Base-by-base conservation (phyloP, 2,797 vertebrate species). In the Coendou prehensilis region DNA sequence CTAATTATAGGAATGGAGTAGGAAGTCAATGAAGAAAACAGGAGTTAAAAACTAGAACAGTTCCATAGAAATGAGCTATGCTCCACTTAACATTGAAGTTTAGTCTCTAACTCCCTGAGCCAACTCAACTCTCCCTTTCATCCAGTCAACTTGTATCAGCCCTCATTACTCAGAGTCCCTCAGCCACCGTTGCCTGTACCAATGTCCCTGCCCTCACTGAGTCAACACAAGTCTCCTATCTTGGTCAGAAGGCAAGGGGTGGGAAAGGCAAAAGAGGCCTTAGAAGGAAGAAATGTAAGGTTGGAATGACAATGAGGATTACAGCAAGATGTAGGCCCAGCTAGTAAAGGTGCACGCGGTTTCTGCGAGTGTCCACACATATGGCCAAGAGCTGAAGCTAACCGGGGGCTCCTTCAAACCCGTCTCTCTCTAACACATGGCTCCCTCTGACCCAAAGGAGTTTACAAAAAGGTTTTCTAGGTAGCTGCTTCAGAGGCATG, bases 391-490 rank as follows among this genome's bases (percentile, higher is more conserved):
- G 85, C 63, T 37, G 8, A 80, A 69, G 14, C 22, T 33, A 69
- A 37, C 17, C 6, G n/a, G 6, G 33, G 6, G 13, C 50, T 69
- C 59, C 73, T 67, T 83, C 63, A 56, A 84, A 71, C 47, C 76
- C 76, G 54, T 30, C 52, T 92, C 85, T 81, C 71, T 82, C 76
- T 9, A 59, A 75, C 54, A 47, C 52, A 23, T 41, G 57, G 64
- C 71, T 71, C 33, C 37, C 33, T 91, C 33, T 30, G 92, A 67
- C 78, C 56, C 33, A 93, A 69, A 26, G 5, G 84, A 96, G 79
- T 76, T 94, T 89, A 84, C 33, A 20, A 17, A 67, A 61, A 93
- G 30, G 71, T 92, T 57, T 85, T 67, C 63, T 89, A 96, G 67
- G 56, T 26, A 56, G 61, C 41, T 87, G 9, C 52, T 94, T 90